Conservation (phyloP, 1,140 invertebrate species). For the Acromyrmex heyeri region DNA sequence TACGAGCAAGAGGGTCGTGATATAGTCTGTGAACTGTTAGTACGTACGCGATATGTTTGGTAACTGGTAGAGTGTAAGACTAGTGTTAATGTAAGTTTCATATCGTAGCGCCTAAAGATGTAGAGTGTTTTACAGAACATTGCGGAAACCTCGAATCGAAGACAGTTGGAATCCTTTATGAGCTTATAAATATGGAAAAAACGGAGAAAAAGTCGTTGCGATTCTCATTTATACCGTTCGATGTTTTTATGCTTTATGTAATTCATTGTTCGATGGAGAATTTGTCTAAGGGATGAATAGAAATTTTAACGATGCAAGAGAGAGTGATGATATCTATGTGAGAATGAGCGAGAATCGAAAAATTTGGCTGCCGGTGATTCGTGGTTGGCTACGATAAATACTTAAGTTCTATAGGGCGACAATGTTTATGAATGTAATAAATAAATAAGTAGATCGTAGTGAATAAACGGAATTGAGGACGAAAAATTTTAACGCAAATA, state of each 20-base stretch:
- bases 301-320: background rate
- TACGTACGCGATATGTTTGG: slow-evolving; percentile 74
- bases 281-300: background rate
- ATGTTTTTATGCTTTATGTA: background rate
- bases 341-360: slow-evolving; percentile 29
- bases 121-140: background rate
- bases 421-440: slow-evolving; percentile 18
- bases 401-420: slow-evolving; percentile 9
- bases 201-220: background rate
- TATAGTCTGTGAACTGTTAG: slow-evolving; percentile 49
- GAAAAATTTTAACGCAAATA: background rate
- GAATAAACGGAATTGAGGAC: slow-evolving; percentile 25
- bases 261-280: slow-evolving; percentile 6
- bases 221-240: slow-evolving; percentile 20
- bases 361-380: slow-evolving; percentile 23
- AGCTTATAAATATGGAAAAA: background rate
- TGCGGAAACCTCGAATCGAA: slow-evolving; percentile 4
- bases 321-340: slow-evolving; percentile 11
- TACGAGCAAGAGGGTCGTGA: slow-evolving; percentile 50
- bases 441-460: slow-evolving; percentile 47
- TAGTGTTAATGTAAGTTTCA: slow-evolving; percentile 72
- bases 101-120: slow-evolving; percentile 19
- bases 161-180: background rate
- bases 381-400: slow-evolving; percentile 24
- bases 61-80: slow-evolving; percentile 76